Evolutionary conservation across 2,888 invertebrate genomes (phyloP), one percentile per base, ranked within the genome.

Genomic region (Terebella lapidaria): DNA sequence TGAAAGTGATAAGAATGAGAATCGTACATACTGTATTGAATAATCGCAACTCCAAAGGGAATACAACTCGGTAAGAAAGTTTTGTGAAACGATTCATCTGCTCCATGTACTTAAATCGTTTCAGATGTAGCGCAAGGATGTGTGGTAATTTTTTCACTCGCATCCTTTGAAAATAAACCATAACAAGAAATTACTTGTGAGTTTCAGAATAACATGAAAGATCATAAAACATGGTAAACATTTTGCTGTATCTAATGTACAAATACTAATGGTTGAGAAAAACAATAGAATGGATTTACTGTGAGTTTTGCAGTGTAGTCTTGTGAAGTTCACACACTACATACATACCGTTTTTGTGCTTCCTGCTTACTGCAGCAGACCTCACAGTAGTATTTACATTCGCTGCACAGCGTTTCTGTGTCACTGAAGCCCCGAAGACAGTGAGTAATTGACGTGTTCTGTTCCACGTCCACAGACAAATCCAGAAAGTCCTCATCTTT

Each of bases 401-500:
- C 99, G 75, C 91, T 93, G 84, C 96, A 95, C 51, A 99, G 85
- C 1, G 97, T 99, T 82, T 99, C 99, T 62, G 95, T 97, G 83
- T 94, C 95, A 78, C 95, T 95, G 83, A 96, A 97, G 82, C 95
- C 96, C 73, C 92, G 87, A 69, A 99, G 85, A 83, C 97, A 99
- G 83, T 97, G 95, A 1, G 96, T 97, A 71, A 99, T 97, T 73
- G 96, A 96, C 15, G 97, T 97, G 81, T 99, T 99, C 82, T 97
- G 97, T 81, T 99, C 97, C 51, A 99, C 95, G 80, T 99, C 99
- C 67, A 99, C 97, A 83, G 96, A 96, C 70, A 99, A 83, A 71
- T 99, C 99, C 76, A 99, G 91, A 83, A 99, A 99, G 81, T 99
- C 94, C 82, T 99, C 99, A 83, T 99, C 97, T 83, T 97, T 99